phyloP scores from a whole-genome alignment of 2,888 invertebrate genomes.

The Spilosoma lubricipeda region DNA sequence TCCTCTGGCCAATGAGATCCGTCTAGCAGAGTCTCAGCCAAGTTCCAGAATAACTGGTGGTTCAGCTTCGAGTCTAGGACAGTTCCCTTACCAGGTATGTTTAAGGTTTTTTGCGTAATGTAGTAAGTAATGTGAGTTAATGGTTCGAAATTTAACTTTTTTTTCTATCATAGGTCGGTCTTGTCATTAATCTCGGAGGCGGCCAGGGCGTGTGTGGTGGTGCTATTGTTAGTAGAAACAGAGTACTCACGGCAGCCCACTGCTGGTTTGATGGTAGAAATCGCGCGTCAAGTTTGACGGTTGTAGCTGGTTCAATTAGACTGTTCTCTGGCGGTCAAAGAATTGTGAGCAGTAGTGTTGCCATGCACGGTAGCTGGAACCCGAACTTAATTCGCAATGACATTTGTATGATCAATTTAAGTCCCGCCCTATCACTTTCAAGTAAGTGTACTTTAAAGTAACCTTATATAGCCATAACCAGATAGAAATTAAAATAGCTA shows the following conservation, averaged over 20 bases:
- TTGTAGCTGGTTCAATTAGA: slow-evolving; percentile 12
- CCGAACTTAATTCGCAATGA: slow-evolving; percentile 13
- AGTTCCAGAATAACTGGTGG: slow-evolving; percentile 52
- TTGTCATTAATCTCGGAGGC: neutral
- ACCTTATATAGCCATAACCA: no score
- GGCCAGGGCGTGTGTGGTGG: slow-evolving; percentile 12
- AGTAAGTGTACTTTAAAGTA: neutral
- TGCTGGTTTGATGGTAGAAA: slow-evolving; percentile 18
- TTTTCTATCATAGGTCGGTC: slow-evolving; percentile 3
- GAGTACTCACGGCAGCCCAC: slow-evolving; percentile 17
- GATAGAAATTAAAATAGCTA: neutral
- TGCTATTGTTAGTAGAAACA: neutral
- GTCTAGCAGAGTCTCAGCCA: slow-evolving; percentile 28
- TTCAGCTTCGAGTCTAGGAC: slow-evolving; percentile 28
- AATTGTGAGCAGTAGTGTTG: neutral
- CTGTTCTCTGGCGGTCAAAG: slow-evolving; percentile 16
- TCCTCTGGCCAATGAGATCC: slow-evolving; percentile 48
- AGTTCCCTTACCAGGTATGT: slow-evolving; percentile 50
- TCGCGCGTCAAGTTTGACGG: neutral
- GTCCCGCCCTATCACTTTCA: neutral
- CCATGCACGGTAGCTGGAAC: slow-evolving; percentile 9
- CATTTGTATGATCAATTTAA: neutral
- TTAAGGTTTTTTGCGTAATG: neutral
- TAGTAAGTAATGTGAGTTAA: neutral
- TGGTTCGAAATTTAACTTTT: neutral